These are phyloP conservation scores for Actinia equina DNA, from an alignment of 64 coral and sea anemone species.

Conservation along the genomic window DNA sequence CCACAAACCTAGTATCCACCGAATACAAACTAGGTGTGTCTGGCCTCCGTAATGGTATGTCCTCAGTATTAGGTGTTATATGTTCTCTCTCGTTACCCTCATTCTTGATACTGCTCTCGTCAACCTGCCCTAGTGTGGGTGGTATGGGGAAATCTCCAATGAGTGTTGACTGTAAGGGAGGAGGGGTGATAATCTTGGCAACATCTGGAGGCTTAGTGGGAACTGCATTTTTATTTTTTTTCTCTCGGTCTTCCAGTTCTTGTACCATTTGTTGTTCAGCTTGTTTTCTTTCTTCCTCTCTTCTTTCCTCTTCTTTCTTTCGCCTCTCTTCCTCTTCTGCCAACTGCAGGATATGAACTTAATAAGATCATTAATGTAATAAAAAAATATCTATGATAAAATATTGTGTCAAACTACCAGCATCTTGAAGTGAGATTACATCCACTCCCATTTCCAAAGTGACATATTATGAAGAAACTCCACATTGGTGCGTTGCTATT, in stretches of 20 bases:
- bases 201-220: neutral
- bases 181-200: neutral
- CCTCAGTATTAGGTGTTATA: conserved; percentile 3
- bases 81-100: conserved; percentile 54
- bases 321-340: conserved; percentile 68
- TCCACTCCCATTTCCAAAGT: no score
- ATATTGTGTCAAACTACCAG: neutral
- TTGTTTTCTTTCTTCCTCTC: conserved; percentile 55
- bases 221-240: neutral
- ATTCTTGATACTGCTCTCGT: neutral
- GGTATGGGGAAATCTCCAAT: conserved; percentile 76
- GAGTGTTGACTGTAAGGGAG: conserved; percentile 30
- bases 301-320: conserved; percentile 49
- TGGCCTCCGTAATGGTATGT: neutral
- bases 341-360: conserved; percentile 23
- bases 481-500: no score
- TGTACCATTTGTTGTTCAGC: conserved; percentile 47
- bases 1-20: conserved; percentile 8
- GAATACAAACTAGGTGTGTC: conserved; percentile 50
- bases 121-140: conserved; percentile 26
- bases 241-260: conserved; percentile 51
- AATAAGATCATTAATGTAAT: neutral
- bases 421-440: no score
- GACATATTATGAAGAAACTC: no score
- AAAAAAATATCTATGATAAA: no score